phyloP scores from a whole-genome alignment of 2,113 vertebrate species.

The Merops nubicus region DNA sequence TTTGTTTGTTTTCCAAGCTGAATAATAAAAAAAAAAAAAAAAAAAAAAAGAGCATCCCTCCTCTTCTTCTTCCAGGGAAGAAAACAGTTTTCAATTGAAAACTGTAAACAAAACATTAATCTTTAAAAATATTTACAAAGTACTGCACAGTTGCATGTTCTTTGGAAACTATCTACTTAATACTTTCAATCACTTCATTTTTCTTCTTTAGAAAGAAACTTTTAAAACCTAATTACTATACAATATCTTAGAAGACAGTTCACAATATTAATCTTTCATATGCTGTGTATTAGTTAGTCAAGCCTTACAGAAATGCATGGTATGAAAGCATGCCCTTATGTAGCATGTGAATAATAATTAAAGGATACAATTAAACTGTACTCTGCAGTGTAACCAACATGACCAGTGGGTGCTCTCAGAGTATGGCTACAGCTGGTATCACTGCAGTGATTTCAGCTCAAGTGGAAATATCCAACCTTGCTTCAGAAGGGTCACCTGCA shows the following conservation, averaged over 20 bases:
- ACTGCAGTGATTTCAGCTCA: background rate
- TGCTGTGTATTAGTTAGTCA: background rate
- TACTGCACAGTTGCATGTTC: background rate
- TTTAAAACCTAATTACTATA: background rate
- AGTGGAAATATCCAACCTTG: accelerated
- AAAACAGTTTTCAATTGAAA: background rate
- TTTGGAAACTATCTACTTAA: background rate
- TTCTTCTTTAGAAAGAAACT: background rate
- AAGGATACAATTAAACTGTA: background rate
- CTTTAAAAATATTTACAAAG: background rate
- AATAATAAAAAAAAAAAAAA: background rate
- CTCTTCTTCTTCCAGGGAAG: background rate
- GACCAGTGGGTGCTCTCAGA: background rate
- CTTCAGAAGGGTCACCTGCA: background rate
- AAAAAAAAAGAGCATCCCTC: background rate
- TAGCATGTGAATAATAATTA: background rate
- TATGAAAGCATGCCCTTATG: background rate
- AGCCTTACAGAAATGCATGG: background rate
- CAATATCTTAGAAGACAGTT: background rate
- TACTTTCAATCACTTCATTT: background rate
- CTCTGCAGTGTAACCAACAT: background rate
- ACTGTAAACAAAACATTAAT: background rate
- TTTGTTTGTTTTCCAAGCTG: background rate
- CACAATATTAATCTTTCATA: background rate
- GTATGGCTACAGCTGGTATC: background rate